A percentile compares a stretch with the other conserved stretches of the same genome.
phyloP scores from a whole-genome alignment of 2,888 invertebrate genomes.

The Tachina grossa region DNA sequence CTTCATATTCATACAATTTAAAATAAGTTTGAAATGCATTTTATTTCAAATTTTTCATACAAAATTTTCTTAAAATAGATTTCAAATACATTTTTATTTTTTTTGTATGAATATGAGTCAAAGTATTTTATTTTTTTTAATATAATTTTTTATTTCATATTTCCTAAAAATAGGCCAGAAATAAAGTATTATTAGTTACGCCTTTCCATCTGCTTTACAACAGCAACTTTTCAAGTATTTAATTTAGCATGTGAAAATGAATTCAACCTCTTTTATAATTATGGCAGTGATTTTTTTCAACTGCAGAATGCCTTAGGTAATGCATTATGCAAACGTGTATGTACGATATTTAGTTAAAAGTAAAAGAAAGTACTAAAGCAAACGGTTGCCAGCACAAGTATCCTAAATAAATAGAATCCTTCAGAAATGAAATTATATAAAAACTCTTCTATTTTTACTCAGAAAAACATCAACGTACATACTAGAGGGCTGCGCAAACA shows the following conservation, averaged over 20 bases:
- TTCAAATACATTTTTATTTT: no score
- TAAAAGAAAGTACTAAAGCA: constrained; percentile 52
- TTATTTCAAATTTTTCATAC: no score
- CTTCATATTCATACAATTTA: no score
- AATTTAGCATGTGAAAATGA: constrained; percentile 12
- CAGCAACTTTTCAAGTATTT: neutral
- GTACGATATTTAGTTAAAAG: neutral
- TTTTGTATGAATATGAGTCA: no score
- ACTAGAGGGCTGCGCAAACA: no score
- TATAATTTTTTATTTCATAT: no score
- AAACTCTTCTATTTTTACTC: constrained; percentile 5
- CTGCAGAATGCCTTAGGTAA: constrained; percentile 1
- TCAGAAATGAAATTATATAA: constrained; percentile 22
- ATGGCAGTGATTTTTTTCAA: neutral
- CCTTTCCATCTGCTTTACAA: no score
- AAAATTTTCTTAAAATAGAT: no score
- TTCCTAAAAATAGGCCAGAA: no score
- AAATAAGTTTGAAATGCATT: no score
- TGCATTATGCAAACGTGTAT: neutral
- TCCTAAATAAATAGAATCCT: constrained; percentile 32
- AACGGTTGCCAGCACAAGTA: constrained; percentile 67
- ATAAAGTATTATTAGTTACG: no score
- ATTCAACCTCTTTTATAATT: neutral
- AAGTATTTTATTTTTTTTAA: no score
- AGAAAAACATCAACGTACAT: neutral